Evolutionary conservation across 2,797 vertebrate genomes (phyloP).

Genomic region (Poeciliopsis paucimaculata): DNA sequence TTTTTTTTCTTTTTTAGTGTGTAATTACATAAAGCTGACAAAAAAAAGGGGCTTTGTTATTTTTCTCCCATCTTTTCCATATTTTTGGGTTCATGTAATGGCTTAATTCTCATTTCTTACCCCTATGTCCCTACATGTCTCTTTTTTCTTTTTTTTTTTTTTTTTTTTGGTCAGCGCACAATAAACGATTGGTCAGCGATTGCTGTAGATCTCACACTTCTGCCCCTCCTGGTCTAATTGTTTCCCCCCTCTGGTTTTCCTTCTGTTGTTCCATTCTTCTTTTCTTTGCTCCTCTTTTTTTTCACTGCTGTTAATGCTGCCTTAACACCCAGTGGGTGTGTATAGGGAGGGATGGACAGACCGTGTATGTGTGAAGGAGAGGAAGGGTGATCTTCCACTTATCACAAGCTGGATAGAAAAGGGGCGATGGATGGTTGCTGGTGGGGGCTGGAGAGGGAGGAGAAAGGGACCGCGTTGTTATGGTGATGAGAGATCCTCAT

Average conservation of each 20-base stretch:
- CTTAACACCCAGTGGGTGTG: conserved; percentile 69
- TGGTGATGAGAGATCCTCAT: conserved; percentile 78
- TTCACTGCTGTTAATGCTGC: conserved; percentile 58
- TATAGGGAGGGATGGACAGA: conserved; percentile 49
- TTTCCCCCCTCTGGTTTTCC: conserved; percentile 38
- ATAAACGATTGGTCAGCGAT: too few relatives aligned
- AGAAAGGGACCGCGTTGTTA: conserved; percentile 73
- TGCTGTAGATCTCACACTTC: conserved; percentile 14
- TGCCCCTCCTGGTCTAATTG: conserved; percentile 36
- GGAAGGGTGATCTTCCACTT: conserved; percentile 51
- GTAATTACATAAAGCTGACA: conserved; percentile 1
- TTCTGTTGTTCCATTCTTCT: conserved; percentile 25
- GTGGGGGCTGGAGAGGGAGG: conserved; percentile 3
- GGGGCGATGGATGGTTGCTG: conserved; percentile 28
- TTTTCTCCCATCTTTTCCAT: conserved; percentile 1
- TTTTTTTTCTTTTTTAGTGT: not conserved
- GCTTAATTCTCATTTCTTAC: conserved; percentile 16
- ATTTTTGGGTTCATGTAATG: not conserved
- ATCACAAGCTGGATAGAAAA: conserved; percentile 45
- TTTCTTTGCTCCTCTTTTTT: conserved; percentile 9
- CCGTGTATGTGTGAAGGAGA: conserved; percentile 11
- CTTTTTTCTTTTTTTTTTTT: not conserved
- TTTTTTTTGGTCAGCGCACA: too few relatives aligned
- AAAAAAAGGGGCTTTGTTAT: not conserved
- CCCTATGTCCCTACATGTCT: not conserved